A percentile compares a stretch with the other conserved stretches of the same genome.
Evolutionary conservation across 1,140 invertebrate genomes (phyloP).

Genomic region (Harpegnathos saltator): DNA sequence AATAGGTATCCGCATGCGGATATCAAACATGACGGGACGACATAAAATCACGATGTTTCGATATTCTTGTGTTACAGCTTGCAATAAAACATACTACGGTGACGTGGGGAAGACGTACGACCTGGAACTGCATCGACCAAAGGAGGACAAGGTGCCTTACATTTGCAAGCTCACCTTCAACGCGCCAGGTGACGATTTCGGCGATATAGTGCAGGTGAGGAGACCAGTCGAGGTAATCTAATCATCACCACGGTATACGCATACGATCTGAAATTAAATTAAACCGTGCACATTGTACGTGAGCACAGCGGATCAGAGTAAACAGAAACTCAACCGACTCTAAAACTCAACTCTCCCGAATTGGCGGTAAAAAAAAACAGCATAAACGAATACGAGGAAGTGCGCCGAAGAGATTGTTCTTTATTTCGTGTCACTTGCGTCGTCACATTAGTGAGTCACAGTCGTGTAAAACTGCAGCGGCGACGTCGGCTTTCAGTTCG

Average conservation of each 20-base stretch:
- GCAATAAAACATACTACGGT: constrained; percentile 94
- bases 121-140: constrained; percentile 92
- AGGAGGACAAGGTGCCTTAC: constrained; percentile 93
- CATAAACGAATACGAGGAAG: no score
- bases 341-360: no score
- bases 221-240: neutral
- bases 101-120: constrained; percentile 93
- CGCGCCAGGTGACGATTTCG: constrained; percentile 92
- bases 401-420: no score
- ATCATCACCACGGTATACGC: neutral
- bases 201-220: constrained; percentile 93
- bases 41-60: neutral
- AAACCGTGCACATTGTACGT: no score
- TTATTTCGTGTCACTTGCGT: no score
- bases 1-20: neutral
- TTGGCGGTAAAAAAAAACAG: no score
- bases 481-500: no score
- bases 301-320: no score
- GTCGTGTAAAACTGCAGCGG: no score
- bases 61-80: constrained; percentile 88
- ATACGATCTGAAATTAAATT: no score
- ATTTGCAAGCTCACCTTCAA: constrained; percentile 94
- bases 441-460: no score
- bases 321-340: no score
- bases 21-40: neutral